Evolutionary conservation across 2,888 invertebrate genomes (phyloP), one percentile per base, ranked within the genome.

Genomic region (Druceiella hillmani): DNA sequence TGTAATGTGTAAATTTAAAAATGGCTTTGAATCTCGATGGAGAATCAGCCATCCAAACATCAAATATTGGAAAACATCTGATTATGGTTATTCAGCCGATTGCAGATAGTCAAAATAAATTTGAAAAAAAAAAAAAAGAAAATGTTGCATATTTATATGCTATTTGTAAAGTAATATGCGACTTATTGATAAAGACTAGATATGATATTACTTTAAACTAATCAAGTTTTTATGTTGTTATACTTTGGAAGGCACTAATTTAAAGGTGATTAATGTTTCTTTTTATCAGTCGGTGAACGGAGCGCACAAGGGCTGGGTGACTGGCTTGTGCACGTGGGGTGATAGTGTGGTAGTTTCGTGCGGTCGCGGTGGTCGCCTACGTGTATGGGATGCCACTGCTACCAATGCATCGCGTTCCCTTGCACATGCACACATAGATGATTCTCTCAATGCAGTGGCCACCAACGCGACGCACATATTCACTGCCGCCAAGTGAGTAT

Each of bases 291-390:
- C 81, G 14, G 70, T 87, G 44, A 87, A 85, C 64, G 83, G 84
- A 62, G 88, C 89, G 32, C 90, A 90, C 71, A 87, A 86, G 58
- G 87, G 88, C 54, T 89, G 89, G 89, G 81, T 90, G 50, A 82
- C 84, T 48, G 87, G 87, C 38, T 71, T 89, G 59, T 75, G 75
- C 57, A 62, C 64, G 17, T 27, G 68, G 13, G 69, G 55, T 42
- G 67, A 70, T 36, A 74, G 75, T 54, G 66, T 77, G 32, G 66
- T 87, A 54, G 71, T 84, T 42, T 82, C 83, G 50, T 84, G 83
- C 46, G 89, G 89, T 47, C 81, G 89, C 17, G 83, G 81, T 55
- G 87, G 85, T 16, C 69, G 77, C 47, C 68, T 89, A 48, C 83
- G 87, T 50, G 69, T 86, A 50, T 90, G 90, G 90, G 75, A 78